These are phyloP conservation scores for Platysternon megacephalum DNA, from an alignment of 2,113 vertebrate species.

Conservation along the genomic window DNA sequence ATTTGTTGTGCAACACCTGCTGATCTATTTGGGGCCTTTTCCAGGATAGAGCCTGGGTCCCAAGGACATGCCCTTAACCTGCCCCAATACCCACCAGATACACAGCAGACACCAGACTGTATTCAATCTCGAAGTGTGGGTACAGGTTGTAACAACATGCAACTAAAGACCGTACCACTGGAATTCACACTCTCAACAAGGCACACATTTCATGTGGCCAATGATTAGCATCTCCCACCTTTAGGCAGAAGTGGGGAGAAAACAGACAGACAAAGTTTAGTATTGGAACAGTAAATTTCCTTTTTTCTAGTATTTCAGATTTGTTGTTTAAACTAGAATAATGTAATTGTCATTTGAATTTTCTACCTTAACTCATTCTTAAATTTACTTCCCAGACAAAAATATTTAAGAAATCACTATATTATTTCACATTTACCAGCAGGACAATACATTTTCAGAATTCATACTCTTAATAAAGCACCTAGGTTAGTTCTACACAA, in stretches of 20 bases:
- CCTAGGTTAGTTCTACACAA: not conserved
- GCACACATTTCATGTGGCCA: not conserved
- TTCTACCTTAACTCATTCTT: not conserved
- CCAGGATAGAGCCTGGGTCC: not conserved
- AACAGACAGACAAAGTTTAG: not conserved
- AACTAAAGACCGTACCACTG: not conserved
- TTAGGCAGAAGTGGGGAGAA: not conserved
- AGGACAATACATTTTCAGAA: not conserved
- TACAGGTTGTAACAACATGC: not conserved
- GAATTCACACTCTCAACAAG: not conserved
- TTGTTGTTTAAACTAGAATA: not conserved
- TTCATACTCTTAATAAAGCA: not conserved
- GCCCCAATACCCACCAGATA: not conserved
- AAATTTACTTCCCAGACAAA: not conserved
- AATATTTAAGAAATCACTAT: not conserved
- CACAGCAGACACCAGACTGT: not conserved
- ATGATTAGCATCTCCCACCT: not conserved
- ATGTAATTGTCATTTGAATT: not conserved
- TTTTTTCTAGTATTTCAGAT: not conserved
- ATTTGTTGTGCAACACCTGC: not conserved
- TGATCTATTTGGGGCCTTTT: not conserved
- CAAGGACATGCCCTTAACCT: not conserved
- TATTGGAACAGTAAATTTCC: not conserved
- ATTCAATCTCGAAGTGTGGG: not conserved
- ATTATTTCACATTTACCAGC: not conserved